A percentile compares a stretch with the other conserved stretches of the same genome.
phyloP scores from a whole-genome alignment of 1,140 invertebrate species.

The Drosophila sturtevanti region DNA sequence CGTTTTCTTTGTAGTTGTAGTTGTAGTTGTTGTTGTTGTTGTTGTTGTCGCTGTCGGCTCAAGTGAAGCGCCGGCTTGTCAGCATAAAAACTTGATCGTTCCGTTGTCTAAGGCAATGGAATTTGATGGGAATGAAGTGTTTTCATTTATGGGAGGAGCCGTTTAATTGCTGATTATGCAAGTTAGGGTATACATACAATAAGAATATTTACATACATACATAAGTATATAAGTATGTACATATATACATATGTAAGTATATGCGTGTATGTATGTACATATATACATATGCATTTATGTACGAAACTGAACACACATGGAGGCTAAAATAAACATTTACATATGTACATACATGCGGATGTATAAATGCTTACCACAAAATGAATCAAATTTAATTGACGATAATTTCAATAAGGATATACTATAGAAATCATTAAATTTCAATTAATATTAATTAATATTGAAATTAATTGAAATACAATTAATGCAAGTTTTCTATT shows the following conservation, averaged over 20 bases:
- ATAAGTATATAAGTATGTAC: slow-evolving; percentile 3
- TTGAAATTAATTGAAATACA: too few species aligned
- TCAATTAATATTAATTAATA: too few species aligned
- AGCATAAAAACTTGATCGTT: slow-evolving; percentile 20
- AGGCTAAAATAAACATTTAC: too few species aligned
- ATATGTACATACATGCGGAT: too few species aligned
- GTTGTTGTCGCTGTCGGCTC: background rate
- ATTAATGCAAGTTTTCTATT: too few species aligned
- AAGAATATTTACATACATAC: background rate
- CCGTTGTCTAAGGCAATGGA: slow-evolving; percentile 8
- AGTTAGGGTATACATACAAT: background rate
- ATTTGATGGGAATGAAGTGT: slow-evolving; percentile 12
- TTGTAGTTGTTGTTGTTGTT: background rate
- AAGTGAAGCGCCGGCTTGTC: slow-evolving; percentile 7
- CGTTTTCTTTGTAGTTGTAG: too few species aligned
- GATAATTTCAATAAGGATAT: too few species aligned
- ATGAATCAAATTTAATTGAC: too few species aligned
- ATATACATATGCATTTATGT: too few species aligned
- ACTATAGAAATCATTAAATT: too few species aligned
- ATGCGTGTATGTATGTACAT: background rate
- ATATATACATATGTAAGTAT: background rate
- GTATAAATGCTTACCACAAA: too few species aligned
- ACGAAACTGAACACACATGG: too few species aligned
- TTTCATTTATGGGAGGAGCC: slow-evolving; percentile 4
- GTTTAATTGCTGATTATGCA: slow-evolving; percentile 10